Base-by-base conservation (phyloP, 2,888 invertebrate species). In the Eupithecia dodoneata region DNA sequence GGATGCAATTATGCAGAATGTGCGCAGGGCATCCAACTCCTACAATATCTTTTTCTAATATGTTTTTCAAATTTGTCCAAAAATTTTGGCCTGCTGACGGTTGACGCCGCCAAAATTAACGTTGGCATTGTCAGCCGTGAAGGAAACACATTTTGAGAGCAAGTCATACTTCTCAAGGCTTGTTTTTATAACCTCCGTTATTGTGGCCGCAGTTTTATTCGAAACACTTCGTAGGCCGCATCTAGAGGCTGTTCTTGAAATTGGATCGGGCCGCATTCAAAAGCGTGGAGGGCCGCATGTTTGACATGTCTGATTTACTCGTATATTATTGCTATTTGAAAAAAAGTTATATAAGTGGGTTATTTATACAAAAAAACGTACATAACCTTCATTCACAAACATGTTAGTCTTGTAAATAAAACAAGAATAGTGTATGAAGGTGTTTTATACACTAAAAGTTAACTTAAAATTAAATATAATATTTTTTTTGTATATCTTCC, bases 91-190 rank as follows among this genome's bases (percentile, higher is more conserved):
- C 72, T 42, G 55, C 71, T 69, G 72, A 69, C 79, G 18, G 71
- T 76, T 72, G 18, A 84, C 75, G 10, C 85, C 86, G 42, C 87
- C 86, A 80, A 88, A 88, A 80, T 88, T 88, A n/a, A 83, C 83
- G 79, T 87, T 87, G 41, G 83, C 83, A 78, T 89, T 88, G 73
- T 87, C 86, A 49, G 81, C 87, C 49, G 83, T 82, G 74, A 86
- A 86, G 71, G 83, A 80, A 41, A 85, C 78, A 75, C 80, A 81
- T 85, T 87, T 86, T 63, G 0, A 3, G 13, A 42, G 5, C n/a
- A 76, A 65, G n/a, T 49, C 59, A 12, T 76, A 18, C n/a, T 73
- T 76, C 63, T 70, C n/a, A 30, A 73, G 63, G 63, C 45, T 75
- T 47, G 59, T 73, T 41, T 41, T 49, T 10, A 76, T 63, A n/a